Base-by-base conservation (phyloP, 2,888 invertebrate genomes). In the Drosophila aldrichi region DNA sequence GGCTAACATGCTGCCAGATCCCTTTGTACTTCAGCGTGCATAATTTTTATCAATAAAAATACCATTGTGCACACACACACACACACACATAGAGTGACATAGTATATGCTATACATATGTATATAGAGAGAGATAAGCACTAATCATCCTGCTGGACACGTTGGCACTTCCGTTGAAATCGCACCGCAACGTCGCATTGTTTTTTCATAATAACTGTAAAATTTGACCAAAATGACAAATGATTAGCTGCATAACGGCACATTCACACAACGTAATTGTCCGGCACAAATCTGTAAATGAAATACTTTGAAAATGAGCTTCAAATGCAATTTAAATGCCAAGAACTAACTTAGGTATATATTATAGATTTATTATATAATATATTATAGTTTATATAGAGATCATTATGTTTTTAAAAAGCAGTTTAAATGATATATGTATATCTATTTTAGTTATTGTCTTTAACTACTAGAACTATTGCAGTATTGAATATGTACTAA, bases 11-110 rank as follows among this genome's bases (percentile, higher is more conserved):
- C 58, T 56, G 60, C 57, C 25, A 70, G 67, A 62, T 64, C 62
- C 60, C 52, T 69, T 83, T 88, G 76, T 83, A 46, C 56, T 41
- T 57, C 59, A 69, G 87, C 83, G 84, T 84, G 76, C 89, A 86
- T 88, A 84, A 88, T 88, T 88, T 87, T 86, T 88, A 84, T 84
- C 84, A 84, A 86, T 83, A 88, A 88, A 78, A 77, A 68, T 59
- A 49, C 36, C 70, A 71, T 71, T 82, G 74, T 78, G 62, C 58
- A 60, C 40, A 62, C 18, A 52, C 32, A 66, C 36, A 54, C 22
- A 48, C 12, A 36, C 7, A 36, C 14, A 36, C 36, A 36, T 36
- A 40, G 43, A 29, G 25, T 7, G 32, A 32, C 46, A n/a, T 60
- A 16, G 38, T 54, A 38, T 54, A 32, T 32, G 9, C n/a, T 32